Evolutionary conservation across 2,888 invertebrate species (phyloP).

Genomic region (Cheilosia impressa): DNA sequence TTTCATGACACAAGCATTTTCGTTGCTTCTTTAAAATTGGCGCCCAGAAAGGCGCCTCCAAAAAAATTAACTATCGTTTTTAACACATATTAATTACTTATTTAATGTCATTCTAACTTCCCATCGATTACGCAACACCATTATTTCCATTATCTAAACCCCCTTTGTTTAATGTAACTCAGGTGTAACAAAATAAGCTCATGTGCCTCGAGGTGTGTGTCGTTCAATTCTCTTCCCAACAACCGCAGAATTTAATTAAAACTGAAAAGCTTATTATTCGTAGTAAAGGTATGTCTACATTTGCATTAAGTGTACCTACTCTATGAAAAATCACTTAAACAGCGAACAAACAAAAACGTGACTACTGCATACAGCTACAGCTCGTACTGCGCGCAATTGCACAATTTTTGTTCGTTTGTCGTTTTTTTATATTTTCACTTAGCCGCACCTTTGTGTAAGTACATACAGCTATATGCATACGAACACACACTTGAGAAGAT

Average conservation of each 20-base stretch:
- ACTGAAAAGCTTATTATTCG: background rate
- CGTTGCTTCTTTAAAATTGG: background rate
- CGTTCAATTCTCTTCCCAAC: background rate
- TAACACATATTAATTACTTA: too few species aligned
- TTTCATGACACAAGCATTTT: background rate
- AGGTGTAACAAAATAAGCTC: background rate
- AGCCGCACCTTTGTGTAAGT: constrained; percentile 73
- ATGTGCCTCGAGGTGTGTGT: background rate
- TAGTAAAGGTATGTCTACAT: constrained; percentile 19
- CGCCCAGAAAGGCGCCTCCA: background rate
- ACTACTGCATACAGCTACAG: constrained; percentile 30
- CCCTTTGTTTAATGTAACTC: background rate
- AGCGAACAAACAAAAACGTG: constrained; percentile 44
- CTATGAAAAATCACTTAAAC: constrained; percentile 14
- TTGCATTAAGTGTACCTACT: constrained; percentile 29
- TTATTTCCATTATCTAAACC: background rate
- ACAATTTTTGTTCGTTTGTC: constrained; percentile 45
- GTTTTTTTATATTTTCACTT: constrained; percentile 31
- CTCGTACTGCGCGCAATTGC: constrained; percentile 49
- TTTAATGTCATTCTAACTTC: background rate
- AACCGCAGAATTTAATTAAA: constrained; percentile 38
- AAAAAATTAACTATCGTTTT: background rate
- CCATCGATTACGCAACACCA: constrained; percentile 1
- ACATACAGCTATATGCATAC: constrained; percentile 33
- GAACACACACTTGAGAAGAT: constrained; percentile 12